Conservation (phyloP, 2,797 vertebrate species). For the Carcharodon carcharias region DNA sequence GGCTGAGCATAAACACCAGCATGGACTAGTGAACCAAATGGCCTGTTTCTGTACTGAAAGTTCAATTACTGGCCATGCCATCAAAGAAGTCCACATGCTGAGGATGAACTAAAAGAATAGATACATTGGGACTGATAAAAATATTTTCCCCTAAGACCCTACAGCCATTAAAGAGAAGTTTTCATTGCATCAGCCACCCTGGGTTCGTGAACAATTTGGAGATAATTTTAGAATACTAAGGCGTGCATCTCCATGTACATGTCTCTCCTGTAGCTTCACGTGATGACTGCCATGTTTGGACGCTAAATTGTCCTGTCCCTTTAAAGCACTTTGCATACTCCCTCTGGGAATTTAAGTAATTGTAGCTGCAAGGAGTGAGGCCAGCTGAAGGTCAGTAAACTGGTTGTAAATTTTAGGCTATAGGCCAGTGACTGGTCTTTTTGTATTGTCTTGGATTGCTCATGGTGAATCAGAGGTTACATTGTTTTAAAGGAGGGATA, state of each 20-base stretch:
- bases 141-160: neutral
- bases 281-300: neutral
- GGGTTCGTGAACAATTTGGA: neutral
- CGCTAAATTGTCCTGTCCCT: neutral
- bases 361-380: neutral
- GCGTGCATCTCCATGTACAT: accelerated
- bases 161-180: neutral
- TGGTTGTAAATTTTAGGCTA: neutral
- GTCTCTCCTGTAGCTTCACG: neutral
- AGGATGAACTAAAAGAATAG: neutral
- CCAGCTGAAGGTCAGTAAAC: neutral
- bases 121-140: neutral
- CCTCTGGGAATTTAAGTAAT: neutral
- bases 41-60: too few relatives aligned
- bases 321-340: neutral
- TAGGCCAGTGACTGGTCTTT: neutral
- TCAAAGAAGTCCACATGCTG: neutral
- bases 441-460: neutral
- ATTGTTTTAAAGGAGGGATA: neutral
- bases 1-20: too few relatives aligned
- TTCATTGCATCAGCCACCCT: neutral
- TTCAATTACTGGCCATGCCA: neutral
- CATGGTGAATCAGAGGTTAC: neutral
- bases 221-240: neutral
- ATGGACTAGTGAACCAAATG: too few relatives aligned